Evolutionary conservation across 2,888 invertebrate species (phyloP), one percentile per base, ranked within the genome.

Genomic region (Thera britannica): DNA sequence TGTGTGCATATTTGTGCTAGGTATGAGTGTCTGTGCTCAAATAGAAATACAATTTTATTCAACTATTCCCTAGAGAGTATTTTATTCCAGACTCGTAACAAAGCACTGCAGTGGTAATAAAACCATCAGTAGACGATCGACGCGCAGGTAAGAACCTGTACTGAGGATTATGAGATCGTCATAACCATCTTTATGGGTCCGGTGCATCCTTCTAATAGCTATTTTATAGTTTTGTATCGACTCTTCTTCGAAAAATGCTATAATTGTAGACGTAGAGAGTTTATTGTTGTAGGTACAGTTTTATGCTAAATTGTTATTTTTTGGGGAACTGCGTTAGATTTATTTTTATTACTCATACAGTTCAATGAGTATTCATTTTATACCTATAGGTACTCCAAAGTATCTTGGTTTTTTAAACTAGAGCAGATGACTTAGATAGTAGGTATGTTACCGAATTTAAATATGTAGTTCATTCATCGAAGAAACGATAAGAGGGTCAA

Each of bases 161-260:
- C 34, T 41, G 48, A 64, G 57, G 65, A 63, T 65, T 61, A 63
- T 56, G 34, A 62, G 62, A 56, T 65, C 58, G 58, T 58, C 58
- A 65, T 67, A 62, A 71, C 65, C 63, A 44, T 38, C 52, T 71
- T 74, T 71, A 74, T 68, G 68, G 69, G 52, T 7, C 54, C 62
- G 58, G 49, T 51, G 65, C 67, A 70, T 69, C 64, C 68, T 54
- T 60, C 44, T 71, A 70, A 72, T 52, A 62, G 61, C 52, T 46
- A 61, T 65, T 71, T 71, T 71, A 72, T 59, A 58, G 57, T 44
- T 59, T 57, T 54, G 56, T 38, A 57, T 54, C 36, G 63, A 62
- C n/a, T 57, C 12, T 61, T 71, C 61, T 54, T 48, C 44, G 55
- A 59, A 61, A 62, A 55, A 67, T 2, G 41, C 55, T 54, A 1